These are phyloP conservation scores for Crotalus tigris DNA, from an alignment of 2,113 vertebrate species.

Conservation along the genomic window DNA sequence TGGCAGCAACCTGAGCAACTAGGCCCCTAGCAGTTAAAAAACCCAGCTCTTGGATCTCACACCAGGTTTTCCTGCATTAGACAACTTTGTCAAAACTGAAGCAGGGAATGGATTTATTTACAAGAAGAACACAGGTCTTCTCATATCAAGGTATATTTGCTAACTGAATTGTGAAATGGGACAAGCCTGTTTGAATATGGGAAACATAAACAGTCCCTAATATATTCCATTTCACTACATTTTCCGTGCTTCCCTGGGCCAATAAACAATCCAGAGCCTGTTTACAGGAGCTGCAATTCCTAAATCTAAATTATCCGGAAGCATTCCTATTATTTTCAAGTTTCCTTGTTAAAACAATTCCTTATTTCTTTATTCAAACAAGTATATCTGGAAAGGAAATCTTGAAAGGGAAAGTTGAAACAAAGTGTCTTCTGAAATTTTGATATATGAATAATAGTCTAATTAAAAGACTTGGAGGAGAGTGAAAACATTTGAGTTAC, in stretches of 20 bases:
- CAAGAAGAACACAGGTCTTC: neutral
- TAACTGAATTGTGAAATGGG: neutral
- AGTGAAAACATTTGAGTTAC: neutral
- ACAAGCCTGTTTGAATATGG: neutral
- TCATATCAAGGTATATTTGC: neutral
- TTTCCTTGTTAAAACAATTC: neutral
- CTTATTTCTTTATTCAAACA: neutral
- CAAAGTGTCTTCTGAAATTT: neutral
- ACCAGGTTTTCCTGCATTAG: neutral
- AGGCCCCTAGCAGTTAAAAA: neutral
- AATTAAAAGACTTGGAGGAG: neutral
- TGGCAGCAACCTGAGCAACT: neutral
- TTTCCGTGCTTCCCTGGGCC: neutral
- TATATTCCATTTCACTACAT: neutral
- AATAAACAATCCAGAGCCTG: neutral
- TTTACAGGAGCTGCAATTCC: neutral
- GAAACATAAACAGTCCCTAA: neutral
- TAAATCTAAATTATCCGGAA: neutral
- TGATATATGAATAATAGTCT: neutral
- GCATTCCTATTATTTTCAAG: neutral
- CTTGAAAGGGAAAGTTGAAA: neutral
- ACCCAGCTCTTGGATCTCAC: neutral
- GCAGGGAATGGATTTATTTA: neutral
- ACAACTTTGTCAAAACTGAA: neutral
- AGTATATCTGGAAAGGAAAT: neutral